Evolutionary conservation across 2,888 invertebrate species (phyloP).

Genomic region (Chamaedrilus cognettii): DNA sequence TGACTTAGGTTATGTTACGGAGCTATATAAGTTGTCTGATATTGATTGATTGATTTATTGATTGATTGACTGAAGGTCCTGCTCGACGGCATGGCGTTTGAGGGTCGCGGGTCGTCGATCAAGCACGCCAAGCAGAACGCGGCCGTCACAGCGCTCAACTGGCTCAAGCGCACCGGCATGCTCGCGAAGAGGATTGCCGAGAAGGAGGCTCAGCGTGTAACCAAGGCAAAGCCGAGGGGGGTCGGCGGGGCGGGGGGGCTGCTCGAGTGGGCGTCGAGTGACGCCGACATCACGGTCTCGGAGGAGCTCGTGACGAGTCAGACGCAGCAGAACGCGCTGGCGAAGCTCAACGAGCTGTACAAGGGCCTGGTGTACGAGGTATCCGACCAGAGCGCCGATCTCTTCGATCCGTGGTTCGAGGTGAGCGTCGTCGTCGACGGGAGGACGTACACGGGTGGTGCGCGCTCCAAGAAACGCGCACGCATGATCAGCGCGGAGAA

Average conservation of each 20-base stretch:
- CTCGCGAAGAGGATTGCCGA: neutral
- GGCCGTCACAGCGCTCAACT: neutral
- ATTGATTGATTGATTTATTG: too few relatives aligned
- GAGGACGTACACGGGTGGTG: conserved; percentile 6
- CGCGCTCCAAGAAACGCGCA: neutral
- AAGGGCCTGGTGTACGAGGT: neutral
- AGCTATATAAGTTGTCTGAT: too few relatives aligned
- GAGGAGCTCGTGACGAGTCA: too few relatives aligned
- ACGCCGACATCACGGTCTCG: neutral
- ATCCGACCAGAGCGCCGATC: neutral
- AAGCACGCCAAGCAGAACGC: neutral
- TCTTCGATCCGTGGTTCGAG: neutral
- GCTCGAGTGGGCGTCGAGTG: neutral
- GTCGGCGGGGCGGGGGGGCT: neutral
- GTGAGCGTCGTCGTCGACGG: neutral
- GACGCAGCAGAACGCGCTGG: neutral
- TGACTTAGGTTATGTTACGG: too few relatives aligned
- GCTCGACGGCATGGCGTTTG: neutral
- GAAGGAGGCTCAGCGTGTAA: neutral
- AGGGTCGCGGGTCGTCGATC: neutral
- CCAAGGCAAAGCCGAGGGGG: neutral
- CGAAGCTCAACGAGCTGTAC: neutral
- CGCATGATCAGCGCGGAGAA: neutral
- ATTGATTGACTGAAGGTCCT: too few relatives aligned
- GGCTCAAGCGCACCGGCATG: neutral